Base-by-base conservation (phyloP, 1,140 invertebrate genomes). In the Solenopsis invicta region DNA sequence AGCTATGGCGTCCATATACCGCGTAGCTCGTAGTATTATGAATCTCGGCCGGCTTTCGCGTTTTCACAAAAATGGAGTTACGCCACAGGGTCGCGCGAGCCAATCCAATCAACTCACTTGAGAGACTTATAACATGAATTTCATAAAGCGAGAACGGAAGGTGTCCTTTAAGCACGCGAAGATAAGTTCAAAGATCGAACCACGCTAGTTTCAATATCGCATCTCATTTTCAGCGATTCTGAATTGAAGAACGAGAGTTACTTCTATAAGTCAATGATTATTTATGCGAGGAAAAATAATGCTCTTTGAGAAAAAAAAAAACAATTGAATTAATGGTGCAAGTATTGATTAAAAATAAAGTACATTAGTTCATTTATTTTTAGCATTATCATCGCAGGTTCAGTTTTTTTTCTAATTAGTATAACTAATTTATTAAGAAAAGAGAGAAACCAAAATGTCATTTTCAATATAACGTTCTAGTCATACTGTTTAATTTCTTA, bases 101-200 rank as follows among this genome's bases (percentile, higher is more conserved):
- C 88, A 69, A 90, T 91, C 82, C 77, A 90, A 90, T 91, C 89
- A 88, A 75, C 66, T 90, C 75, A 86, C 72, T 69, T 84, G 72
- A 82, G 62, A 74, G 82, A 86, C 89, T 88, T 88, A 86, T 78
- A 75, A 90, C 62, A 82, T 59, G 69, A 90, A 90, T 90, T 88
- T 90, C 80, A 76, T 90, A 87, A 81, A 90, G 78, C 54, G 69
- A 71, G 62, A 50, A 72, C 41, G 48, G 52, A 77, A 85, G 62
- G n/a, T 59, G 8, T 18, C 61, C 64, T 76, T 64, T 74, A 84
- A 84, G 29, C 12, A 8, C n/a, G 16, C 12, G 10, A 41, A 48
- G 9, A 66, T 50, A 80, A 69, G 69, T 81, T 87, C 64, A 64
- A 45, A 82, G 9, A 16, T 13, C 9, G 18, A 8, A 18, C 9